Evolutionary conservation across 2,113 vertebrate species (phyloP), one percentile per base, ranked within the genome.

Genomic region (Laticauda colubrina): DNA sequence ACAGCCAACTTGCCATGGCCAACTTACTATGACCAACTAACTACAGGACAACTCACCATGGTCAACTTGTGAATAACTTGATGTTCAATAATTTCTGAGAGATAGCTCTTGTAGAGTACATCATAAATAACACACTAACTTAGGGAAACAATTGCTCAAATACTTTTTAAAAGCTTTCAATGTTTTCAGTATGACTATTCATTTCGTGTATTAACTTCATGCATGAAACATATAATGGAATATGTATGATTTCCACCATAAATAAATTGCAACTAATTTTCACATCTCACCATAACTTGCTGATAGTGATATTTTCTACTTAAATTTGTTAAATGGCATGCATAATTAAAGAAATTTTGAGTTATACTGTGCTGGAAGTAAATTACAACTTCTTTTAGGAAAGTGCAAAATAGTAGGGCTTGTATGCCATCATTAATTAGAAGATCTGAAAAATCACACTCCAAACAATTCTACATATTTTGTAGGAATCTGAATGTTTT

Each of bases 401-500:
- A 23, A 91, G 61, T 87, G n/a, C 59, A 20, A 96, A 94, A 89
- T 90, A 86, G 2, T n/a, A 87, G 81, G n/a, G 96, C 94, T 91
- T 43, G 91, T 93, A 92, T 26, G 88, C 92, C 54, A 90, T 93
- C 90, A 93, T 94, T 96, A 95, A 93, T 94, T 89, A 95, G 57
- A 34, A 86, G 8, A n/a, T 95, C 95, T 94, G 90, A 90, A 94
- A 93, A 51, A 92, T 20, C 57, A 88, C 56, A 90, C 88, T 61
- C 90, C 0, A 87, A 90, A 56, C 55, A 88, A 93, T 95, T 92
- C 54, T 92, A 88, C 93, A 54, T 92, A 89, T 94, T 96, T 59
- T 94, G 94, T 39, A 92, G 93, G 93, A 93, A 92, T 56, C n/a
- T 20, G 94, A 96, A 94, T 94, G 94, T 94, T 95, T 94, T 94